Conservation (phyloP, 2,113 vertebrate species). For the Seriola dumerili region DNA sequence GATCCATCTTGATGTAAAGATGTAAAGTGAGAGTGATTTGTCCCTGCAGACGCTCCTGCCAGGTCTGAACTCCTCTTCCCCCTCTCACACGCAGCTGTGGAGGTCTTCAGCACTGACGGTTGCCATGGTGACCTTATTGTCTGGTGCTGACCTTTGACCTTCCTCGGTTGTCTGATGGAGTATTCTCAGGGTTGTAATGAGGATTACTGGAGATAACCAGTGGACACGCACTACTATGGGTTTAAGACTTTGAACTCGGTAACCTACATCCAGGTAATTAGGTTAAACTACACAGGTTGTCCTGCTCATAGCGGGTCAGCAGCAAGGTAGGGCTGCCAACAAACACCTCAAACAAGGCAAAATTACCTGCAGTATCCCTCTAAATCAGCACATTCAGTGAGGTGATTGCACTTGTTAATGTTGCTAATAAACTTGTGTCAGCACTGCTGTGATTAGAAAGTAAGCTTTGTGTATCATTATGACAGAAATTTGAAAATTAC, state of each 20-base stretch:
- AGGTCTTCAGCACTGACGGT: slow-evolving; percentile 62
- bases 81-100: slow-evolving; percentile 33
- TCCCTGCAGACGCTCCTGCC: slow-evolving; percentile 57
- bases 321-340: not conserved
- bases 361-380: not conserved
- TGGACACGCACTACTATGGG: slow-evolving; percentile 35
- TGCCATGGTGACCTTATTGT: slow-evolving; percentile 70
- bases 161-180: slow-evolving; percentile 63
- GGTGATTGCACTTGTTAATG: not conserved
- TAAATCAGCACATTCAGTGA: slow-evolving; percentile 1
- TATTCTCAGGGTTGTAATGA: slow-evolving; percentile 71
- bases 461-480: not conserved
- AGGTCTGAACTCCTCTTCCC: slow-evolving; percentile 38
- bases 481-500: not conserved
- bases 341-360: not conserved
- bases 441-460: not conserved
- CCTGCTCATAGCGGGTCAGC: slow-evolving; percentile 45
- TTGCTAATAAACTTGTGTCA: not conserved
- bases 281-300: slow-evolving; percentile 58
- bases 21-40: slow-evolving; percentile 64
- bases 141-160: slow-evolving; percentile 75
- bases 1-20: slow-evolving; percentile 52
- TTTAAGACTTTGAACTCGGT: slow-evolving; percentile 66
- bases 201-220: slow-evolving; percentile 78
- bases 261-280: slow-evolving; percentile 77